Evolutionary conservation across 2,797 vertebrate species (phyloP).

Genomic region (Gallinago solitaria): DNA sequence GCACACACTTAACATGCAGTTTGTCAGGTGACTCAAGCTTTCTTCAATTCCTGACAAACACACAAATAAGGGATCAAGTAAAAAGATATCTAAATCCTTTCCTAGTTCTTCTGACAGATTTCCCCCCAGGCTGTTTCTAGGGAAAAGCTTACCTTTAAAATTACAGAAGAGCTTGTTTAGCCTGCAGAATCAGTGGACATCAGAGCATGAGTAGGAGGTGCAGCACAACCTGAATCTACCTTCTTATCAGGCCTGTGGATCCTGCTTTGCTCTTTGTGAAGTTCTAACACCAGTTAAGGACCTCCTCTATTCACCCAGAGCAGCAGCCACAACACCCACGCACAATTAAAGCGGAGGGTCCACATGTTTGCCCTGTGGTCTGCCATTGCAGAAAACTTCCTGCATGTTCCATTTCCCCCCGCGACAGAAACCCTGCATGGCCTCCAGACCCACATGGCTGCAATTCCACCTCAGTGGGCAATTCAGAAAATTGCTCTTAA

Average conservation of each 20-base stretch:
- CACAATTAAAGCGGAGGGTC: neutral
- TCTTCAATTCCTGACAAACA: neutral
- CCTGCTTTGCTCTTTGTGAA: neutral
- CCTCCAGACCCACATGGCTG: neutral
- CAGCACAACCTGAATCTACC: neutral
- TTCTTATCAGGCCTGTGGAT: neutral
- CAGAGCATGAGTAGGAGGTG: neutral
- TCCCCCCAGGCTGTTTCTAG: neutral
- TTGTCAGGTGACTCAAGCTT: neutral
- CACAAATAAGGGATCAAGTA: neutral
- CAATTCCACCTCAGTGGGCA: neutral
- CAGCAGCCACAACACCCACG: neutral
- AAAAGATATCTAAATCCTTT: neutral
- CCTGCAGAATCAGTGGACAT: neutral
- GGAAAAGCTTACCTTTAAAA: neutral
- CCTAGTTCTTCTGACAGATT: neutral
- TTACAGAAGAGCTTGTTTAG: neutral
- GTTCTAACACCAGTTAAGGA: neutral
- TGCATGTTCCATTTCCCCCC: accelerated
- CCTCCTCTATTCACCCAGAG: too few relatives aligned
- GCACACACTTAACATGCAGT: too few relatives aligned
- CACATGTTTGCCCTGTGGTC: neutral
- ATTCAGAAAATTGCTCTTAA: neutral
- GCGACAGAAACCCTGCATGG: neutral
- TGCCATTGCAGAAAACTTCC: neutral